Evolutionary conservation across 2,113 vertebrate genomes (phyloP).

Genomic region (Kryptolebias marmoratus): DNA sequence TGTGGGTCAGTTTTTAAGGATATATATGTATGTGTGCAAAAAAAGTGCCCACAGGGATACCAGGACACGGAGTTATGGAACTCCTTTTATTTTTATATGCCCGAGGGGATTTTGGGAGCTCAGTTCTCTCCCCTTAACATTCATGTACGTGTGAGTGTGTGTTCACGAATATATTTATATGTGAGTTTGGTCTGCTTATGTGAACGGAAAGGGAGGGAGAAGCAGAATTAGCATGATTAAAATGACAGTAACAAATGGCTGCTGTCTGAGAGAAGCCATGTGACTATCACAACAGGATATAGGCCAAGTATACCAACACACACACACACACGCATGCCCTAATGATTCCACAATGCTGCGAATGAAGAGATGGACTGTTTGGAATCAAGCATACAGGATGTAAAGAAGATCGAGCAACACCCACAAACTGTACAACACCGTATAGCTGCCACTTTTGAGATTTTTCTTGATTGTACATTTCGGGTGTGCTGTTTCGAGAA

Average conservation of each 20-base stretch:
- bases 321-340: slow-evolving; percentile 10
- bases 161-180: slow-evolving; percentile 18
- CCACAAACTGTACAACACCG: neutral
- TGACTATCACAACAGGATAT: slow-evolving; percentile 68
- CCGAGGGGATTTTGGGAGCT: slow-evolving; percentile 48
- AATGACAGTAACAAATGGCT: slow-evolving; percentile 79
- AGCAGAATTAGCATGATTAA: slow-evolving; percentile 80
- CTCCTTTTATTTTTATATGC: slow-evolving; percentile 48
- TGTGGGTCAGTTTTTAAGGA: slow-evolving; percentile 20
- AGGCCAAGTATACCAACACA: slow-evolving; percentile 52
- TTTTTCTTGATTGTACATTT: slow-evolving; percentile 20
- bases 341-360: slow-evolving; percentile 10
- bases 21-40: slow-evolving; percentile 30
- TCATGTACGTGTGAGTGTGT: slow-evolving; percentile 15
- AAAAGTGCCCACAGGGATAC: slow-evolving; percentile 32
- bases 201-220: slow-evolving; percentile 6
- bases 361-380: slow-evolving; percentile 17
- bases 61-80: slow-evolving; percentile 53
- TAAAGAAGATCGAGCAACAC: slow-evolving; percentile 3
- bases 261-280: slow-evolving; percentile 67
- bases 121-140: slow-evolving; percentile 48
- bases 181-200: slow-evolving; percentile 8
- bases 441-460: slow-evolving; percentile 2
- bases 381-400: slow-evolving; percentile 2
- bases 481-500: slow-evolving; percentile 23